These are phyloP conservation scores for Eulemur rufifrons DNA, from an alignment of 2,113 vertebrate genomes.

Conservation along the genomic window DNA sequence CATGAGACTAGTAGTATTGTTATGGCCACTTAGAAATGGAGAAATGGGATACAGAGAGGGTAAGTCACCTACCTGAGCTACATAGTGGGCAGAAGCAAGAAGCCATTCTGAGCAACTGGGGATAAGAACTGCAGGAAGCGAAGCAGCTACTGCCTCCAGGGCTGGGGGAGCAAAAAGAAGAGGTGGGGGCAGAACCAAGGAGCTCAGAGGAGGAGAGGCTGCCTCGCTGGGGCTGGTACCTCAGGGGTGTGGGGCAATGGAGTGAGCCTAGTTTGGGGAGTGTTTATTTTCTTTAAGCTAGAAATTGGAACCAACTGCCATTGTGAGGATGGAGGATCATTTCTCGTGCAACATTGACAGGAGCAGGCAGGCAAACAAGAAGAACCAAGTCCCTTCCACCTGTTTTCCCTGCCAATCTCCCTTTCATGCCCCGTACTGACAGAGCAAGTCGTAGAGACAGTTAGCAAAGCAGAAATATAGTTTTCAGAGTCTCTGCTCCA, in stretches of 20 bases:
- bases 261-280: not conserved
- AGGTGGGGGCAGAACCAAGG: not conserved
- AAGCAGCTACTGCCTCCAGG: not conserved
- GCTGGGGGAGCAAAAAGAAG: not conserved
- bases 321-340: not conserved
- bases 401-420: not conserved
- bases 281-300: not conserved
- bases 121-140: not conserved
- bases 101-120: not conserved
- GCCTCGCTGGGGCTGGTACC: not conserved
- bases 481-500: not conserved
- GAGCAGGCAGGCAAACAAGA: not conserved
- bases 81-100: not conserved
- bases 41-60: not conserved
- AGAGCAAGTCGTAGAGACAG: not conserved
- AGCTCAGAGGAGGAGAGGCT: not conserved
- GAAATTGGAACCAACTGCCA: not conserved
- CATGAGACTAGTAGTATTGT: not conserved
- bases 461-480: not conserved
- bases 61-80: not conserved
- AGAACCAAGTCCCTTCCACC: not conserved
- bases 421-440: not conserved
- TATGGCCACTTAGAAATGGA: not conserved
- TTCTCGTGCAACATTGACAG: not conserved
- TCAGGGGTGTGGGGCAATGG: not conserved